These are phyloP conservation scores for Phrynocephalus vlangalii DNA, from an alignment of 2,797 vertebrate genomes.

Conservation along the genomic window DNA sequence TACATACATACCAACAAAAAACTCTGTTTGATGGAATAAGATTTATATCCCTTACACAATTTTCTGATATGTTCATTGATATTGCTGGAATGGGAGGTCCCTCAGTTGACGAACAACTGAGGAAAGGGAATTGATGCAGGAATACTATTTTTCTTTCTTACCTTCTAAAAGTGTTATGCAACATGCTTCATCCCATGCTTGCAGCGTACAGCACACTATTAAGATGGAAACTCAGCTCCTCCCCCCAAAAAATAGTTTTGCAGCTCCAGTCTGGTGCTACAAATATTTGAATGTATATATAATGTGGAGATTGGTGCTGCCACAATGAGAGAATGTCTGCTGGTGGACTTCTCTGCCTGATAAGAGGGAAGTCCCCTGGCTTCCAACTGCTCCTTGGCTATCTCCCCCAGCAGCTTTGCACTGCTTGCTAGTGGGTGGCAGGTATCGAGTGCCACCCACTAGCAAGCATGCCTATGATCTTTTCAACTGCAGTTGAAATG, in stretches of 20 bases:
- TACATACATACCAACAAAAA: neutral
- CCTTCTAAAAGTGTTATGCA: conserved; percentile 5
- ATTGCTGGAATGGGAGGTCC: neutral
- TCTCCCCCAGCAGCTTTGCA: neutral
- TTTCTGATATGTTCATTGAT: neutral
- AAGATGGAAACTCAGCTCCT: neutral
- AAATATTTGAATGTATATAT: neutral
- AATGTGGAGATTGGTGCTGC: neutral
- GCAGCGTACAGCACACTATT: neutral
- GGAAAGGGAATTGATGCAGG: neutral
- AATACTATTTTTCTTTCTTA: neutral
- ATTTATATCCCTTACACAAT: conserved; percentile 1
- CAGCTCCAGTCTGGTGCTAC: neutral
- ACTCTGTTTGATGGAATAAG: neutral
- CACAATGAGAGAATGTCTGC: neutral
- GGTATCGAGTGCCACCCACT: no score
- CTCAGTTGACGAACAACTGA: conserved; percentile 12
- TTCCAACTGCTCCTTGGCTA: neutral
- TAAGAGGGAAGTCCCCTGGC: neutral
- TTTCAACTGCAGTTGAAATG: neutral
- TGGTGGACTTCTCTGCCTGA: neutral
- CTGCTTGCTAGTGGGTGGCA: neutral
- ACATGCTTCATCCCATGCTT: neutral
- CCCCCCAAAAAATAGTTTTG: neutral
- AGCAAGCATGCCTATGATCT: neutral